Conservation (phyloP, 2,797 vertebrate genomes). For the Brachyalestes nurse region DNA sequence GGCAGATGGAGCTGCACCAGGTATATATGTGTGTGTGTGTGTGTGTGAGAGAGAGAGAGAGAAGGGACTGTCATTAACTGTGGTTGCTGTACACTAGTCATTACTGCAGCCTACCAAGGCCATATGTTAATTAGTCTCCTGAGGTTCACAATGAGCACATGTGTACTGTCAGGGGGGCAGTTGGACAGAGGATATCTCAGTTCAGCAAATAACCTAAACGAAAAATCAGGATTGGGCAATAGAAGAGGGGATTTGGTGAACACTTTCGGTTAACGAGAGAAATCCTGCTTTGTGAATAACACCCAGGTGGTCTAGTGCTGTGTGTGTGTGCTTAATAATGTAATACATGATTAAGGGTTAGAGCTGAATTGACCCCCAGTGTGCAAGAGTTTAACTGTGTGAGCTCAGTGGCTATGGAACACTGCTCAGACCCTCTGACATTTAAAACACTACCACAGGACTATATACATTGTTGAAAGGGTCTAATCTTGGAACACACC, state of each 20-base stretch:
- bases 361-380: slow-evolving; percentile 7
- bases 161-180: slow-evolving; percentile 1
- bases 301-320: background rate
- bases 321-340: background rate
- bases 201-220: background rate
- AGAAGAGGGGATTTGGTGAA: background rate
- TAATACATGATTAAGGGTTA: slow-evolving; percentile 16
- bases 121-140: slow-evolving; percentile 51
- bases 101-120: slow-evolving; percentile 29
- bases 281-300: slow-evolving; percentile 6
- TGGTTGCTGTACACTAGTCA: slow-evolving; percentile 16
- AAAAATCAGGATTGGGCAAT: slow-evolving; percentile 1
- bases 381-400: slow-evolving; percentile 11
- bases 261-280: background rate
- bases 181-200: background rate
- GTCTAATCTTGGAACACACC: no score
- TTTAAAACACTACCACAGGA: background rate
- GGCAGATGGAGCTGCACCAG: slow-evolving; percentile 56
- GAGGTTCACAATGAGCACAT: slow-evolving; percentile 28
- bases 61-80: slow-evolving; percentile 45
- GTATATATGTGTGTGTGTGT: slow-evolving; percentile 70
- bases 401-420: slow-evolving; percentile 9
- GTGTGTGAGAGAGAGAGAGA: slow-evolving; percentile 36
- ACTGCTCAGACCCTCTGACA: background rate
- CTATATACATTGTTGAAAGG: background rate